Base-by-base conservation (phyloP, 2,888 invertebrate species). In the Eudasyphora cyanicolor region DNA sequence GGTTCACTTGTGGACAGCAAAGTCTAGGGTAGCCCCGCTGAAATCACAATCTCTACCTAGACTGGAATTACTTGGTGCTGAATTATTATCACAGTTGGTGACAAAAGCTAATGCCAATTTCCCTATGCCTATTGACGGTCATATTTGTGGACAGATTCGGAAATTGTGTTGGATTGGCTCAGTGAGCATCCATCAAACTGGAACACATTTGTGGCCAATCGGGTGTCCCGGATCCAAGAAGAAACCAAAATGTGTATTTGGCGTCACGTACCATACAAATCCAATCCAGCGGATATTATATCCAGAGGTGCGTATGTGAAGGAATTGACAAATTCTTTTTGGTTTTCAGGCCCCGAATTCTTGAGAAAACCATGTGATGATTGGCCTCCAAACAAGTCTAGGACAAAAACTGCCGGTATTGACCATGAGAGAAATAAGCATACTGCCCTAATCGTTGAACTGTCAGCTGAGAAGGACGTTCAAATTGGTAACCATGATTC, bases 161-260 rank as follows among this genome's bases (percentile, higher is more conserved):
- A 82, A 71, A 84, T 86, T 7, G 74, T 81, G 38, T 54, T 86
- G 2, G 81, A 85, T 10, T 85, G 79, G 81, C 14, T 85, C n/a
- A 81, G 67, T 8, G 85, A 54, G n/a, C 80, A 85, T 85, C 85
- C 84, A 8, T 83, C 84, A 60, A 80, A 78, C 14, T 85, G 80
- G 82, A 81, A 69, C 27, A 85, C 80, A 7, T 86, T 82, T 76
- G 75, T 84, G 19, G 77, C 82, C 32, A 86, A 85, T 12, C 45
- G 79, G 6, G 81, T 86, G 10, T 74, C 77, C 2, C 38, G 17
- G 12, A 76, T 79, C 38, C 79, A 82, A 75, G 75, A 82, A 29
- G 32, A 75, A 38, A 70, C 82, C 1, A 70, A 51, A 21, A 1
- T 29, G 10, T 69, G 49, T 0, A 54, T 82, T 10, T 82, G 78